Base-by-base conservation (phyloP, 2,888 invertebrate genomes). In the Bursaphelenchus okinawaensis region DNA sequence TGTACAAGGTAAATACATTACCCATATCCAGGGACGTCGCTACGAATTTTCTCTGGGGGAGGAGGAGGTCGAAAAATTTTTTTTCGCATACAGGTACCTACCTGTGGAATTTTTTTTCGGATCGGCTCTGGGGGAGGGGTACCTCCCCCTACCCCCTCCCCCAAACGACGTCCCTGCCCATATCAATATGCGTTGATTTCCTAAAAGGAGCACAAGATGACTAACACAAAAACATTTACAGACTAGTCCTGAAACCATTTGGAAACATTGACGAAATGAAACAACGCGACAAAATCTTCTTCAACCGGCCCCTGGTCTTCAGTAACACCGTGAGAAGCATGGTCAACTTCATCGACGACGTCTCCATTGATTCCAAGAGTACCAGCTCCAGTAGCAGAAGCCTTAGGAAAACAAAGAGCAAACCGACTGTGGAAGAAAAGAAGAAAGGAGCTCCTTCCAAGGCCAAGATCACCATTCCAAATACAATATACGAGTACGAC, bases 291-390 rank as follows among this genome's bases (percentile, higher is more conserved):
- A 28, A 58, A 28, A 51, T 57, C 4, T 71, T 69, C 61, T 71
- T 67, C 55, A 67, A 59, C 23, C 20, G 59, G 28, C 57, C 56
- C 28, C 19, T 67, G 4, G 40, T 67, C 23, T 60, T 70, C 62
- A 65, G 68, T 7, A 71, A 71, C 62, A 71, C 71, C 22, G 68
- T 70, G 12, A 59, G 71, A 8, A 62, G 62, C 2, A 71, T 71
- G 71, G 68, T 71, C 63, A 71, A 63, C 52, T 52, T 66, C 24
- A 28, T 50, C 59, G 66, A 66, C 27, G 66, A 67, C 9, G 52
- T 9, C 19, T n/a, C n/a, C n/a, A n/a, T n/a, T n/a, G 54, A 54
- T 24, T 24, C 54, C 12, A 54, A 19, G 19, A 26, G 23, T 19
- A 26, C 12, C 16, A n/a, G 12, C 54, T 16, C 12, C 12, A 40